These are phyloP conservation scores for Dexiosoma caninum DNA, from an alignment of 2,888 invertebrate genomes.

Conservation along the genomic window DNA sequence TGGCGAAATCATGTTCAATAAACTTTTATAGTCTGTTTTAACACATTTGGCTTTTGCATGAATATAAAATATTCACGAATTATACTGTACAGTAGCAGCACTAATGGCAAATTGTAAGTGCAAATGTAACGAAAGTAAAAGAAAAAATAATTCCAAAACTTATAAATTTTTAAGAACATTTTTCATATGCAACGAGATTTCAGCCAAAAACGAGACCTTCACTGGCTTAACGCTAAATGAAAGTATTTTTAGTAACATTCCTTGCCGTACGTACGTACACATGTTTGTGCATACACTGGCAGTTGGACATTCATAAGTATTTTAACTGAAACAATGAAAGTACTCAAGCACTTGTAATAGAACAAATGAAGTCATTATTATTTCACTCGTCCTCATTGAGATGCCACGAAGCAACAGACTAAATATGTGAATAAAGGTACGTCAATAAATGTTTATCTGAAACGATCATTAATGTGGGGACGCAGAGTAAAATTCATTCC, in stretches of 20 bases:
- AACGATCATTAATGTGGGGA: too few species aligned
- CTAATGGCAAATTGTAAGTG: not conserved
- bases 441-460: too few species aligned
- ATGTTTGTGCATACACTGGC: not conserved
- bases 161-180: conserved; percentile 54
- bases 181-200: not conserved
- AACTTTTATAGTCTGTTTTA: not conserved
- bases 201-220: conserved; percentile 32
- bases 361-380: too few species aligned
- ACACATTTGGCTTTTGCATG: not conserved
- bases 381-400: too few species aligned
- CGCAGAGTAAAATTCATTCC: too few species aligned
- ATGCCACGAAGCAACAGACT: too few species aligned
- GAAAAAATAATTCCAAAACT: conserved; percentile 43
- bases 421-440: too few species aligned
- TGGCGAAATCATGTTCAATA: not conserved
- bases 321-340: not conserved
- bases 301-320: not conserved
- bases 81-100: not conserved
- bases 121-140: conserved; percentile 9
- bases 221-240: conserved; percentile 25
- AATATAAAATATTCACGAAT: conserved; percentile 28
- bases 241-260: not conserved
- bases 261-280: too few species aligned
- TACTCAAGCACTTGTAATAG: not conserved